Evolutionary conservation across 2,113 vertebrate genomes (phyloP), one percentile per base, ranked within the genome.

Genomic region (Xenopus tropicalis): DNA sequence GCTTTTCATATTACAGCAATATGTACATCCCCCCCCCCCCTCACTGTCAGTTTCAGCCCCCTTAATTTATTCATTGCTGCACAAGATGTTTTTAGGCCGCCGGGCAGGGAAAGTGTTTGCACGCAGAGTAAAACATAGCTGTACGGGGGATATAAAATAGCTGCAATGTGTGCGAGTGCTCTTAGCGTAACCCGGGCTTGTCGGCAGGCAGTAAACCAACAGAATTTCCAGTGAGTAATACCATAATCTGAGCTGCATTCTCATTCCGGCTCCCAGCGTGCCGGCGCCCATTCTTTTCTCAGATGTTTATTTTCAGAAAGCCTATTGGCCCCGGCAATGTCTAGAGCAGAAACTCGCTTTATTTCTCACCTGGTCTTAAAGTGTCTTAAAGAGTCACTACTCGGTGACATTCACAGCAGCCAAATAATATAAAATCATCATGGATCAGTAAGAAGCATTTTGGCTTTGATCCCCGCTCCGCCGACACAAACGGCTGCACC

Each of bases 321-420:
- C 29, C 51, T 14, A 37, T 9, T 37, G 16, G 62, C 61, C 61
- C n/a, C 10, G 29, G 29, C 29, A 37, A 37, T 37, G 25, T 16
- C 6, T 37, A 37, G 62, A 19, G 71, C 51, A 19, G 51, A 2
- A 5, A 23, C 29, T 72, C 62, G 43, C 62, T 66, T 57, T 52
- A 16, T 5, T 66, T 73, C 17, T 63, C 71, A 73, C 29, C 62
- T 58, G 63, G n/a, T 59, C 29, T 42, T 10, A 54, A 57, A 73
- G 66, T 73, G 71, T 66, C 46, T 51, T 66, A 62, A n/a, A 73
- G 62, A 66, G 43, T 57, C 46, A 56, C 56, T 57, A 65, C 51
- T 73, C 58, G 62, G 20, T 63, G 24, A 12, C 20, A 29, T 22
- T 56, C 44, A 19, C 63, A n/a, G 52, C 19, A 73, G n/a, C 62